phyloP scores from a whole-genome alignment of 2,113 vertebrate genomes.

The Psilopsiagon aurifrons region DNA sequence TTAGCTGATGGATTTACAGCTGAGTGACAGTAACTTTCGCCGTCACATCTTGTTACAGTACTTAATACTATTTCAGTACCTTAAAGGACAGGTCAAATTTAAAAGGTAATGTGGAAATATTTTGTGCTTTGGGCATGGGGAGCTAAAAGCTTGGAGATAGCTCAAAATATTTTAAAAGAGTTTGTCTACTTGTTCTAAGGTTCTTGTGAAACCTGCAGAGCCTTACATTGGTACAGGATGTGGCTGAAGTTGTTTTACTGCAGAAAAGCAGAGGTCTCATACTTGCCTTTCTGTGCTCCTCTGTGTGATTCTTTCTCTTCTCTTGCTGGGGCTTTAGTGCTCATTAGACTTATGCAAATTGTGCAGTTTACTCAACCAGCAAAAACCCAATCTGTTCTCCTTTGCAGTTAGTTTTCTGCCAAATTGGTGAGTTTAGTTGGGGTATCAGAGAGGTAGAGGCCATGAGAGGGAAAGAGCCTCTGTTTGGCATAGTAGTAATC shows the following conservation, averaged over 20 bases:
- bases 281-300: neutral
- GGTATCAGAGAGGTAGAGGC: neutral
- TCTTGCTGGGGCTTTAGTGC: neutral
- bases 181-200: neutral
- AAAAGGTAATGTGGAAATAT: constrained; percentile 84
- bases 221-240: neutral
- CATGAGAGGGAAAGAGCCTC: neutral
- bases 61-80: constrained; percentile 96
- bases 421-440: neutral
- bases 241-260: neutral
- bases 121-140: neutral
- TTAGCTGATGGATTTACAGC: constrained; percentile 97
- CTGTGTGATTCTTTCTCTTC: neutral
- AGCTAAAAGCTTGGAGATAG: neutral
- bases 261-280: neutral
- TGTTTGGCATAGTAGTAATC: neutral
- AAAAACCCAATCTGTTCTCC: neutral
- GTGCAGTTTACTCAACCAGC: neutral
- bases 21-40: constrained; percentile 97
- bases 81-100: constrained; percentile 98
- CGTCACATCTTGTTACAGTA: constrained; percentile 97
- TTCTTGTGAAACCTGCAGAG: neutral
- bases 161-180: neutral
- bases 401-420: neutral
- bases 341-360: neutral